A percentile compares a stretch with the other conserved stretches of the same genome.
Evolutionary conservation across 2,797 vertebrate species (phyloP).

Genomic region (Prionace glauca): DNA sequence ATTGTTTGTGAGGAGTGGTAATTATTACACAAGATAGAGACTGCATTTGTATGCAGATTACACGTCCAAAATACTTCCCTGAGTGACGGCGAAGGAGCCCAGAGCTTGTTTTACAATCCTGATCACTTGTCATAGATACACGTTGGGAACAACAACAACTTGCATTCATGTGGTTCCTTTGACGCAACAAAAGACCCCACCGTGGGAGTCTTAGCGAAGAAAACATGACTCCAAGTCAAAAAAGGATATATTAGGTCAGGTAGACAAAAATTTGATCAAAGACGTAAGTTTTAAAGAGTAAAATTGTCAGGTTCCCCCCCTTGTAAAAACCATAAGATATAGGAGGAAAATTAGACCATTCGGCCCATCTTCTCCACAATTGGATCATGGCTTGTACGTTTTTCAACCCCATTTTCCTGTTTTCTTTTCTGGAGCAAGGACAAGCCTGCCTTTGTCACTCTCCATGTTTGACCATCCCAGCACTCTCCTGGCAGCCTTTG

Average conservation of each 20-base stretch:
- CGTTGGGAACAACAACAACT: not conserved
- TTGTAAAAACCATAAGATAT: no score
- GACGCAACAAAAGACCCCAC: not conserved
- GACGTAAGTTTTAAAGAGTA: no score
- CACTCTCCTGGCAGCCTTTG: no score
- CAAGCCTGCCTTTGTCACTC: not conserved
- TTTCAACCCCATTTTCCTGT: no score
- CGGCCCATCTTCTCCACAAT: no score
- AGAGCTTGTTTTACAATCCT: not conserved
- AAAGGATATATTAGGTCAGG: no score
- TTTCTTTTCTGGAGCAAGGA: no score
- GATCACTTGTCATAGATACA: not conserved
- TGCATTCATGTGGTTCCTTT: not conserved
- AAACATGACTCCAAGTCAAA: not conserved
- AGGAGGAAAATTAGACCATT: no score
- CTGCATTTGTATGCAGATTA: not conserved
- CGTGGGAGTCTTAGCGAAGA: not conserved
- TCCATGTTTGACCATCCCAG: not conserved
- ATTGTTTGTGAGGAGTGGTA: not conserved
- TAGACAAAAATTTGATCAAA: no score
- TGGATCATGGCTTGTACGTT: no score
- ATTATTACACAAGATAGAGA: not conserved
- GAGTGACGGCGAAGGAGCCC: not conserved
- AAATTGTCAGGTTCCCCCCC: no score
- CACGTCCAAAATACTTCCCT: not conserved